Evolutionary conservation across 2,888 invertebrate genomes (phyloP).

Genomic region (Dorcus hopei): DNA sequence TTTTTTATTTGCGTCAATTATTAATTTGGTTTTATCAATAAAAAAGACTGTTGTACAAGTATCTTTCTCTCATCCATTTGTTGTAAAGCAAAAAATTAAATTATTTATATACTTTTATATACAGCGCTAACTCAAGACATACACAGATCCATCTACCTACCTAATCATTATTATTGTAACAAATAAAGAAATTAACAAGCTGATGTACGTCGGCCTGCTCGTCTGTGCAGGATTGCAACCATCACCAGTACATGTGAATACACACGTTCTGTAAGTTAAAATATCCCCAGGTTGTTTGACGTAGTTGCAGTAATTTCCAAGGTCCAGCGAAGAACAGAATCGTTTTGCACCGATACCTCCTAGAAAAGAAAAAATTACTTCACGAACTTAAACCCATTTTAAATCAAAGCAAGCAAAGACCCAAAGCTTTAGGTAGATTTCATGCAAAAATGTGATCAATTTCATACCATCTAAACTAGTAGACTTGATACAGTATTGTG

Average conservation of each 20-base stretch:
- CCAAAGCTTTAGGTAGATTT: background rate
- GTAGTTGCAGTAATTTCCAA: conserved; percentile 88
- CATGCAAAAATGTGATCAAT: background rate
- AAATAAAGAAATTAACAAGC: no score
- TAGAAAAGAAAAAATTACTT: conserved; percentile 45
- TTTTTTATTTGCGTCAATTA: no score
- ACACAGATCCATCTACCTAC: no score
- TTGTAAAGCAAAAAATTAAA: no score
- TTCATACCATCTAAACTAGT: conserved; percentile 54
- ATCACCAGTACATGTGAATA: conserved; percentile 78
- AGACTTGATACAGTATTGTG: conserved; percentile 81
- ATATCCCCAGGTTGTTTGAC: conserved; percentile 82
- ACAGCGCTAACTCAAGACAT: no score
- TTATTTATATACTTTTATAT: no score
- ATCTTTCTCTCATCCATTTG: no score
- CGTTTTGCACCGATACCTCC: conserved; percentile 87
- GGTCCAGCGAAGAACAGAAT: conserved; percentile 80
- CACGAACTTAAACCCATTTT: background rate
- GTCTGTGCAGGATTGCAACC: conserved; percentile 68
- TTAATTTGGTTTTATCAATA: no score
- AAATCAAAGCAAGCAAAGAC: background rate
- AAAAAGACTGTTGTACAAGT: no score
- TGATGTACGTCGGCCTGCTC: background rate
- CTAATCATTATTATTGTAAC: no score
- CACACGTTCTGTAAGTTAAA: conserved; percentile 77